phyloP scores from a whole-genome alignment of 2,888 invertebrate genomes.

The Imbricaverruca yamaguchii region DNA sequence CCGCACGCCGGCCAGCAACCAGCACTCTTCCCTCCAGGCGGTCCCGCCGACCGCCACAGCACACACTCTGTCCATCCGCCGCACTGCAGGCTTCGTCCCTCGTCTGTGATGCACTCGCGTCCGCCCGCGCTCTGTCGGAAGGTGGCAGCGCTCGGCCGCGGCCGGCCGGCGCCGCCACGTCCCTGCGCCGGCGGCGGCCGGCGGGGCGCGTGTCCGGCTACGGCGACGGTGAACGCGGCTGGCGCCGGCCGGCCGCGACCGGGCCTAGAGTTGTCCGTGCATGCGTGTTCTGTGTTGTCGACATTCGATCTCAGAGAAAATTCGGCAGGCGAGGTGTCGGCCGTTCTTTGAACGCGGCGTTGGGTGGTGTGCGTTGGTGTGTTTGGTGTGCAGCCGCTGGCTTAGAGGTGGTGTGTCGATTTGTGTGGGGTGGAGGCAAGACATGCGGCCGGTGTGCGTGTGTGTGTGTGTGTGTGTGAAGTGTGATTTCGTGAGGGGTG shows the following conservation, averaged over 20 bases:
- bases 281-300: too few species aligned
- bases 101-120: background rate
- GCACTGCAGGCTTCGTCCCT: conserved; percentile 3
- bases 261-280: too few species aligned
- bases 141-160: background rate
- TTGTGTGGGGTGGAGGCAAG: too few species aligned
- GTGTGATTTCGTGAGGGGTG: too few species aligned
- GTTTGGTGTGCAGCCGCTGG: too few species aligned
- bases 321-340: too few species aligned
- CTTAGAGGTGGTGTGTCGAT: too few species aligned
- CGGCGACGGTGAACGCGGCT: background rate
- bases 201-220: background rate
- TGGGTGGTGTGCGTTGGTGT: too few species aligned
- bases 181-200: background rate
- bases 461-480: too few species aligned
- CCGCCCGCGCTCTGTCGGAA: background rate
- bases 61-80: background rate
- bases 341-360: too few species aligned
- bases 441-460: too few species aligned
- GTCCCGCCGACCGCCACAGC: background rate
- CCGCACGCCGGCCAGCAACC: background rate
- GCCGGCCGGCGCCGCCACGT: background rate
- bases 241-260: background rate
- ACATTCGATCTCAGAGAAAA: too few species aligned
- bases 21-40: background rate